Evolutionary conservation across 2,888 invertebrate genomes (phyloP), one percentile per base, ranked within the genome.

Genomic region (Xanthostigma xanthostigma): DNA sequence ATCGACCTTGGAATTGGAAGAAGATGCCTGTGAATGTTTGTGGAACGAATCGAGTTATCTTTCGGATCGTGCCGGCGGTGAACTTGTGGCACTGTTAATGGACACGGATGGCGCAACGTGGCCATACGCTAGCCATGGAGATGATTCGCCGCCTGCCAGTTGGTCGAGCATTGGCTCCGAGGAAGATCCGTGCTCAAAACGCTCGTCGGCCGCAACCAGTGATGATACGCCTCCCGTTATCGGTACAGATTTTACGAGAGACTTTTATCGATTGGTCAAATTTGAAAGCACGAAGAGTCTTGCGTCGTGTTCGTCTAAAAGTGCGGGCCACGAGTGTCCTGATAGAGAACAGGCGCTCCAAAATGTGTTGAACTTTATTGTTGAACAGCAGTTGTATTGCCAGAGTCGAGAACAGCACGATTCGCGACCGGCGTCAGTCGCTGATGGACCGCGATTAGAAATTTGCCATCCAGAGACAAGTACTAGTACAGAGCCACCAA

Each of bases 201-300:
- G 81, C 56, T 82, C 82, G 1, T 82, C 81, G 42, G 76, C 79
- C 5, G 81, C 81, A 4, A 62, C 81, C 48, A 81, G 81, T 54
- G 79, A 79, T 2, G 81, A 81, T 59, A 79, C 81, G 59, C 72
- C 80, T 52, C 76, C 81, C 1, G 75, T 76, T 39, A 72, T 82
- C 14, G 83, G 83, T 14, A 75, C 81, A 11, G 83, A 84, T 63
- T 86, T 86, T 59, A 85, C 84, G 6, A 70, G 84, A 54, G 86
- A 86, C 65, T 86, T 85, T 64, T 86, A 86, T 62, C 76, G 84
- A 36, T 74, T 86, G 53, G 85, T 85, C 43, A 84, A 84, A 66
- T 84, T 84, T 60, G 86, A 84, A 62, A 85, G 84, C 65, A 84
- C 81, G 52, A 84, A 83, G 63, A 84, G 84, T 63, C 68, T 85